Evolutionary conservation across 1,140 invertebrate genomes (phyloP).

Genomic region (Drosophila nannoptera): DNA sequence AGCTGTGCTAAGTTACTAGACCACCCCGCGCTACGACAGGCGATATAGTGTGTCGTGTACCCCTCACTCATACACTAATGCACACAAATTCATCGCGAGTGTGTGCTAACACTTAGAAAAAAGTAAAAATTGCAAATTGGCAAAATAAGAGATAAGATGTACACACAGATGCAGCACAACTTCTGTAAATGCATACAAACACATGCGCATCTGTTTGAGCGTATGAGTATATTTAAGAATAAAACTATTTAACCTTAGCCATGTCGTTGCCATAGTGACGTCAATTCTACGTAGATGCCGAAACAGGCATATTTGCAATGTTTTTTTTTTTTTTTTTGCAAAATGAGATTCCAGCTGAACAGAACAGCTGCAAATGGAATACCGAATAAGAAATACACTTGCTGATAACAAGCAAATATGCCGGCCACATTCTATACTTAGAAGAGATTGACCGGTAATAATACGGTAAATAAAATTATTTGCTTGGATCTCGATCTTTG

Average conservation of each 20-base stretch:
- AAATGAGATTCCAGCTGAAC: slow-evolving; percentile 3
- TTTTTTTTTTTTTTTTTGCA: neutral
- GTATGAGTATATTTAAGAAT: slow-evolving; percentile 56
- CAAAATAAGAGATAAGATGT: slow-evolving; percentile 52
- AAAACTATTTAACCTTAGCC: slow-evolving; percentile 69
- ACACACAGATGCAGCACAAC: slow-evolving; percentile 12
- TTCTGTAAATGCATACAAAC: slow-evolving; percentile 8
- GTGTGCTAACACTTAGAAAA: slow-evolving; percentile 27
- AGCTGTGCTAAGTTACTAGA: slow-evolving; percentile 24
- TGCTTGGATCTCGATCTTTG: too few species aligned
- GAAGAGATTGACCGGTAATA: too few species aligned
- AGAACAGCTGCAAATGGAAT: slow-evolving; percentile 12
- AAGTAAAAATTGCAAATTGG: slow-evolving; percentile 39
- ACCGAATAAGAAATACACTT: neutral
- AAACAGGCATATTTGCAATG: slow-evolving; percentile 42
- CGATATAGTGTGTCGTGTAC: slow-evolving; percentile 13
- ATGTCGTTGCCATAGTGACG: slow-evolving; percentile 65
- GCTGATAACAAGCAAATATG: too few species aligned
- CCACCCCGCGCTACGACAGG: slow-evolving; percentile 36
- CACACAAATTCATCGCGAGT: neutral
- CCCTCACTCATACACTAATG: slow-evolving; percentile 10
- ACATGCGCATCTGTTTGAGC: neutral
- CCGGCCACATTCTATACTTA: too few species aligned
- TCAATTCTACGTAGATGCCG: slow-evolving; percentile 34
- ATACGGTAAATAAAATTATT: too few species aligned